Conservation (phyloP, 2,797 vertebrate genomes). For the Notolepis coatsorum region DNA sequence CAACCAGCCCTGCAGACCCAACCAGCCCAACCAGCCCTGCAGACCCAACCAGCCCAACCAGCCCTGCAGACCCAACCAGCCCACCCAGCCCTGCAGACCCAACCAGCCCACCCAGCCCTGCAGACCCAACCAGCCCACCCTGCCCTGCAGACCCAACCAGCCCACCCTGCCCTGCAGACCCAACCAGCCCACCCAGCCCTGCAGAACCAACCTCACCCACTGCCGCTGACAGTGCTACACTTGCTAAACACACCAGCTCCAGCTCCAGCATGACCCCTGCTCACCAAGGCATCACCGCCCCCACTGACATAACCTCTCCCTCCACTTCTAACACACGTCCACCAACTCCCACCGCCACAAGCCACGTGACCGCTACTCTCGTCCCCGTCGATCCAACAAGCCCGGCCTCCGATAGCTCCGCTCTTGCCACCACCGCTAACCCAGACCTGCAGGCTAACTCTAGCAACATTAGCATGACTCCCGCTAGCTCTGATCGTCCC, state of each 20-base stretch:
- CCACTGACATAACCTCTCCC: slow-evolving; percentile 23
- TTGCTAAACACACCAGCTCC: slow-evolving; percentile 23
- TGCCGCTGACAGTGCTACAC: slow-evolving; percentile 21
- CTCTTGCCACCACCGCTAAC: slow-evolving; percentile 22
- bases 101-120: too few relatives aligned
- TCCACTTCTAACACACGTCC: slow-evolving; percentile 20
- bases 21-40: too few relatives aligned
- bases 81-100: too few relatives aligned
- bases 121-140: slow-evolving; percentile 26
- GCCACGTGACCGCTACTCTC: slow-evolving; percentile 48
- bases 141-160: slow-evolving; percentile 4
- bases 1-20: too few relatives aligned
- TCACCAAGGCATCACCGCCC: slow-evolving; percentile 13
- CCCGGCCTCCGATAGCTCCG: slow-evolving; percentile 45
- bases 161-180: slow-evolving; percentile 12
- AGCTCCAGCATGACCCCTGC: slow-evolving; percentile 18
- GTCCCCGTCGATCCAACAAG: slow-evolving; percentile 43
- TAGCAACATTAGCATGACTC: slow-evolving; percentile 21
- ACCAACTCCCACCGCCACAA: slow-evolving; percentile 47
- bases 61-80: too few relatives aligned
- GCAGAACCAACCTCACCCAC: slow-evolving; percentile 21
- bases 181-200: slow-evolving; percentile 22
- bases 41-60: too few relatives aligned
- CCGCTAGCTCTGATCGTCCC: slow-evolving; percentile 26
- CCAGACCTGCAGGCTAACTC: slow-evolving; percentile 34